phyloP scores from a whole-genome alignment of 2,797 vertebrate genomes.

The Phaenicophaeus curvirostris region DNA sequence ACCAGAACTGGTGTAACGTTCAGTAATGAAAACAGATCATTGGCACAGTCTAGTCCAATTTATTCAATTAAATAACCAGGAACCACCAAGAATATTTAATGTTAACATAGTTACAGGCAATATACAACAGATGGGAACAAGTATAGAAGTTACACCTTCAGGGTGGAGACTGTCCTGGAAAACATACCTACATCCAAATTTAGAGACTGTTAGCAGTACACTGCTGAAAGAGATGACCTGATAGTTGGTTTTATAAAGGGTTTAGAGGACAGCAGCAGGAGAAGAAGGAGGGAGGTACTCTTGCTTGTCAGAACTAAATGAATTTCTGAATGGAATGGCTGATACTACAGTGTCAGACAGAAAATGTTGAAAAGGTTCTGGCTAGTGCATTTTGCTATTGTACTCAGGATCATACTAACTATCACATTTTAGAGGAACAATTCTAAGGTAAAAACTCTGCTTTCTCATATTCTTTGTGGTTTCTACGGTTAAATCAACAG shows the following conservation, averaged over 20 bases:
- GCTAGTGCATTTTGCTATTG: neutral
- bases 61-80: slow-evolving; percentile 6
- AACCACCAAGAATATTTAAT: neutral
- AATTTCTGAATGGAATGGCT: neutral
- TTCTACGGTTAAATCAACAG: neutral
- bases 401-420: neutral
- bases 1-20: neutral
- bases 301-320: neutral
- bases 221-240: neutral
- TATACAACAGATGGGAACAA: neutral
- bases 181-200: neutral
- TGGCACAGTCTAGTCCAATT: neutral
- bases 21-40: neutral
- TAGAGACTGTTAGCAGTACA: neutral
- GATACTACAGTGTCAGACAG: neutral
- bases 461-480: neutral
- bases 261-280: neutral
- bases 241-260: neutral
- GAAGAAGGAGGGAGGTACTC: neutral
- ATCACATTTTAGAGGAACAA: neutral
- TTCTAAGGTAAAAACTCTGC: neutral
- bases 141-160: neutral
- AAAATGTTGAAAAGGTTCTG: neutral
- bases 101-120: neutral
- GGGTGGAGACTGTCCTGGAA: neutral